Evolutionary conservation across 2,113 vertebrate genomes (phyloP), one percentile per base, ranked within the genome.

Genomic region (Pseudonaja textilis): DNA sequence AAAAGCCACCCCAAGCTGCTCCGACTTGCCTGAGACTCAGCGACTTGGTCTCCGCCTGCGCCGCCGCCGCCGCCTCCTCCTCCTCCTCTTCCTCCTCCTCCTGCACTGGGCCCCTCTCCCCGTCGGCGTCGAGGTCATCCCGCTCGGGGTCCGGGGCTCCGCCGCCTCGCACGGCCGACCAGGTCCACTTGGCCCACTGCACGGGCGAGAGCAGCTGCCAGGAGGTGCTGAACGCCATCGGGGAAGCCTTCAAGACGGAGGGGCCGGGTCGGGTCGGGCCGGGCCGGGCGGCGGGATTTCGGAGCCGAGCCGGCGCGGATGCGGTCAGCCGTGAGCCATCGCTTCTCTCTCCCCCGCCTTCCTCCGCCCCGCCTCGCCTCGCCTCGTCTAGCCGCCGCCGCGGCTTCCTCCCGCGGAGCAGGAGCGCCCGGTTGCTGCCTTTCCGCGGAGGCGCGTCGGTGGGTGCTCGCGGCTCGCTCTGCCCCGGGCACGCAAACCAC

Each of bases 141-240:
- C 3, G 34, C 61, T 45, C 61, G 50, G 14, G 4, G 39, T 45
- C 81, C 10, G 91, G n/a, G n/a, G 74, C 98, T 89, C 98, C 97
- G 90, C 97, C 96, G 87, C 99, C 99, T 91, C 98, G 98, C 95
- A 99, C 98, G 1, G 98, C 98, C 6, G 98, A 98, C 99, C 99
- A 99, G 0, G 99, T 99, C 99, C 99, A 99, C 90, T 98, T 98
- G 95, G 99, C 99, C 99, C 99, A 99, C 92, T 99, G 98, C 95
- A 99, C 98, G 0, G 98, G 99, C 56, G 99, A 99, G 93, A 99
- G 97, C 90, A 98, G 97, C 95, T 98, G 98, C 99, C 99, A 99
- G 1, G 98, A 96, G 0, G 97, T 95, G 94, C 97, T 98, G 96
- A 98, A 98, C 93, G 99, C 99, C 99, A 99, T 99, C 95, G 91